A percentile compares a stretch with the other conserved stretches of the same genome.
Conservation (phyloP, 2,797 vertebrate species). For the Chrysolophus pictus region DNA sequence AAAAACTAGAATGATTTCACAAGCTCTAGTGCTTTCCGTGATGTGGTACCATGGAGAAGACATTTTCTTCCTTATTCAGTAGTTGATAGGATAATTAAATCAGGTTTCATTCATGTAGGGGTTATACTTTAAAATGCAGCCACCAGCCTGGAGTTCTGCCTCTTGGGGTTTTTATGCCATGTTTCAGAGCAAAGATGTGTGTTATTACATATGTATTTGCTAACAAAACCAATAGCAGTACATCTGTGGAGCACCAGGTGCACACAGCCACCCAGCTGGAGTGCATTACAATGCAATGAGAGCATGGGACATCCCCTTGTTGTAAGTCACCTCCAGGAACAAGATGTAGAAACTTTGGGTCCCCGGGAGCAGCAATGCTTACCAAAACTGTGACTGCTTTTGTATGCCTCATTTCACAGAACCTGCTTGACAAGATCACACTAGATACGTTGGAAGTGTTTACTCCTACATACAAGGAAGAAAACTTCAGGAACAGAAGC, state of each 20-base stretch:
- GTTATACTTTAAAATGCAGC: not conserved
- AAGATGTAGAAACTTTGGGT: not conserved
- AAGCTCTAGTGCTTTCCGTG: not conserved
- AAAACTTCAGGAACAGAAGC: not conserved
- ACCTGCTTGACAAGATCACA: not conserved
- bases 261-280: not conserved
- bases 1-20: not conserved
- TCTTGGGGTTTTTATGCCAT: not conserved
- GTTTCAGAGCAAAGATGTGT: not conserved
- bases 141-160: not conserved
- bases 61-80: not conserved
- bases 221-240: rapidly evolving
- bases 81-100: not conserved
- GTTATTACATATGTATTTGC: not conserved
- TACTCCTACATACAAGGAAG: not conserved
- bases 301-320: not conserved
- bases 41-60: not conserved
- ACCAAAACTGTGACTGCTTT: not conserved
- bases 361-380: not conserved
- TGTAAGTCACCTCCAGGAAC: not conserved
- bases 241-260: not conserved
- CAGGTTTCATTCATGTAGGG: rapidly evolving
- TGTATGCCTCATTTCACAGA: not conserved
- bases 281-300: rapidly evolving
- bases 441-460: not conserved